phyloP scores from a whole-genome alignment of 2,888 invertebrate genomes.

The Mesodorylaimus sp. region DNA sequence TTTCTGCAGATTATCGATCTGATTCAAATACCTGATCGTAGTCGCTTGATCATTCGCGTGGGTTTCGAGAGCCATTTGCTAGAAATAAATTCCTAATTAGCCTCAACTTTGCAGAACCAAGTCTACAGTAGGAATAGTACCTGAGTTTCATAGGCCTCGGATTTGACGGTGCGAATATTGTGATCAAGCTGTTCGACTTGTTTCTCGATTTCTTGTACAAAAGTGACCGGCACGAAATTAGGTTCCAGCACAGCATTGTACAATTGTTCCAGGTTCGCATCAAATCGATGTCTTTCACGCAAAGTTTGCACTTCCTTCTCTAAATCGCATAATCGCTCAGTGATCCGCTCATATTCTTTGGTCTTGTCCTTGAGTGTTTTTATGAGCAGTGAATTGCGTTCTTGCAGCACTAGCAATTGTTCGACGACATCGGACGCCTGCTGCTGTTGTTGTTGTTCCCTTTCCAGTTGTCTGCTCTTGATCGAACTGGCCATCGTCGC shows the following conservation, averaged over 20 bases:
- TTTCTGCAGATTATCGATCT: too few relatives aligned
- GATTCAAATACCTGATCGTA: too few relatives aligned
- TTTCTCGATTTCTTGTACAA: conserved; percentile 17
- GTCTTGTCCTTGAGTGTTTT: not conserved
- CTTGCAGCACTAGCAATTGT: too few relatives aligned
- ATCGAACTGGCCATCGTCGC: too few relatives aligned
- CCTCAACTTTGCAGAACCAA: too few relatives aligned
- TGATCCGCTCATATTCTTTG: conserved; percentile 3
- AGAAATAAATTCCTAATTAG: too few relatives aligned
- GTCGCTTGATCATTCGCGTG: too few relatives aligned
- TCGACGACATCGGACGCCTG: too few relatives aligned
- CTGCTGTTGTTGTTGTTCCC: too few relatives aligned
- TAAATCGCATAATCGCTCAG: conserved; percentile 15
- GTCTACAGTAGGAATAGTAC: too few relatives aligned
- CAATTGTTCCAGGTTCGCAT: conserved; percentile 20
- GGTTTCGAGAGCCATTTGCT: too few relatives aligned
- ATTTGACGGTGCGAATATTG: conserved; percentile 16
- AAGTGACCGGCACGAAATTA: conserved; percentile 11
- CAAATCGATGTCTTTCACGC: conserved; percentile 16
- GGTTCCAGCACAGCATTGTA: conserved; percentile 14
- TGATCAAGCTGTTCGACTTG: conserved; percentile 17
- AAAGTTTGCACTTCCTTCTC: conserved; percentile 19
- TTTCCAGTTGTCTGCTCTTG: too few relatives aligned
- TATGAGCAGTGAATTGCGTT: conserved; percentile 1
- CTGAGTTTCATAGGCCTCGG: conserved; percentile 18